Base-by-base conservation (phyloP, 1,140 invertebrate genomes). In the Pissodes strobi region DNA sequence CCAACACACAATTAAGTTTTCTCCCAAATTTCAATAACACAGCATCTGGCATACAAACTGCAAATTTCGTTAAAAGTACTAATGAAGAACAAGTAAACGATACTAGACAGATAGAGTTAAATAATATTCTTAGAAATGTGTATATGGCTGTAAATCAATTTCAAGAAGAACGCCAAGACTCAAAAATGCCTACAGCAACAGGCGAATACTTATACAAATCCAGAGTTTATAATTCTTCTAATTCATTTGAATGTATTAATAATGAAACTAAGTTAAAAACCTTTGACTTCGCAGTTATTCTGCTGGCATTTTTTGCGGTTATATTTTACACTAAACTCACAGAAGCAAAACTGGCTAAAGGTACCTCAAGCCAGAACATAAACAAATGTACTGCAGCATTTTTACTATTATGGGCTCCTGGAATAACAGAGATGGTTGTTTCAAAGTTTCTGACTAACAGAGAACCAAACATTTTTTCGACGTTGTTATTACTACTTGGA, bases 351-450 rank as follows among this genome's bases (percentile, higher is more conserved):
- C 3, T 48, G 8, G 22, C 41, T 5, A 37, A 55, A 30, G 13
- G 10, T 13, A 15, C 10, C 5, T 59, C 37, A 17, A 39, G 9
- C 2, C 10, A 12, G 9, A 27, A 34, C 23, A n/a, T 64, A 15
- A 55, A 56, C 13, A 64, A 64, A 25, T 56, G 51, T 27, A 22
- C 56, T 48, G n/a, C 34, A 15, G 43, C 41, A n/a, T 64, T 64
- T 56, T 30, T 49, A 2, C 10, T 45, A 3, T 25, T 56, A 9
- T 64, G 61, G 61, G 19, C 15, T 4, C 61, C 61, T 13, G 21
- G 37, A n/a, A 18, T 64, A 12, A 18, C 56, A 13, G 61, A 64
- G 9, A 38, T 27, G 1, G 4, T 56, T 17, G 9, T 48, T 2
- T 30, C 21, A 3, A 64, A 10, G 30, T 48, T 64, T 19, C 10